Conservation (phyloP, 64 coral and sea anemone genomes). For the Exaiptasia diaphana region DNA sequence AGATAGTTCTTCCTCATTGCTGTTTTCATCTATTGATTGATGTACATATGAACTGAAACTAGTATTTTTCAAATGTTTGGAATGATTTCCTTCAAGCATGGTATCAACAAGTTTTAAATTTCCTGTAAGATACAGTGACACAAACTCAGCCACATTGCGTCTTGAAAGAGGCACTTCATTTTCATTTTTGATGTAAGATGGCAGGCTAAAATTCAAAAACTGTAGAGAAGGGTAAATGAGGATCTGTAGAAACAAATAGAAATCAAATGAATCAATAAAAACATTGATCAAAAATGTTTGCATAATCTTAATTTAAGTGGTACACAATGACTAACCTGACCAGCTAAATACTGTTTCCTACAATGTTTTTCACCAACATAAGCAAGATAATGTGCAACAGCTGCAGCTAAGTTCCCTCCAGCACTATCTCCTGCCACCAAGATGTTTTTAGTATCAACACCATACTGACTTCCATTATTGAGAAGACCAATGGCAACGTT, state of each 20-base stretch:
- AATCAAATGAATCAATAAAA: background rate
- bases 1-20: background rate
- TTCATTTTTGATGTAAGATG: constrained; percentile 51
- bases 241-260: constrained; percentile 24
- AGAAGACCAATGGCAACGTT: constrained; percentile 68
- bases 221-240: constrained; percentile 73
- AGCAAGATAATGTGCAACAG: constrained; percentile 68
- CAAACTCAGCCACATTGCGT: constrained; percentile 41
- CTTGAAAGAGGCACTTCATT: constrained; percentile 38
- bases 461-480: constrained; percentile 60
- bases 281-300: too few relatives aligned
- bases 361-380: constrained; percentile 71
- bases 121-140: constrained; percentile 73
- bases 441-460: constrained; percentile 55
- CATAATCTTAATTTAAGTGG: too few relatives aligned
- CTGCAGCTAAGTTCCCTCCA: constrained; percentile 81
- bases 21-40: too few relatives aligned
- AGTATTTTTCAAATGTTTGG: constrained; percentile 49
- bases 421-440: constrained; percentile 73
- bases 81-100: constrained; percentile 77
- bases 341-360: constrained; percentile 61
- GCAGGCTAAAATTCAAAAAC: constrained; percentile 63
- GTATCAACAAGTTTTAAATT: constrained; percentile 30
- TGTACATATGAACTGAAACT: constrained; percentile 37
- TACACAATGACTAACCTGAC: too few relatives aligned